These are phyloP conservation scores for Psittacus erithacus DNA, from an alignment of 2,113 vertebrate genomes.

Conservation along the genomic window DNA sequence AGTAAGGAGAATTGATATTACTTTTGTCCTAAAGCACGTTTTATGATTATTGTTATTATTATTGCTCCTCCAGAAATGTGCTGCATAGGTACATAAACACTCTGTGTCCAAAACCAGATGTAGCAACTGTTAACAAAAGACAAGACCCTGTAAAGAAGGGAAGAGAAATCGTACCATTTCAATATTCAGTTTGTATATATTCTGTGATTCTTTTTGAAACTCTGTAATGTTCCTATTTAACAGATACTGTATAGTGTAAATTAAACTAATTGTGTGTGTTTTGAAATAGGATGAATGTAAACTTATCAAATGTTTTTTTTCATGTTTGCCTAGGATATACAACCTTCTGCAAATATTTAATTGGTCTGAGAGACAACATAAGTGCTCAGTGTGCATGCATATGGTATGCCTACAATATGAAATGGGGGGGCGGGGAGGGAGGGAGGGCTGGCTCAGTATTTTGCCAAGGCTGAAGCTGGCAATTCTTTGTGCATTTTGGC, in stretches of 20 bases:
- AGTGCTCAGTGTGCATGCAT: conserved; percentile 43
- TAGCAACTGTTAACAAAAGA: background rate
- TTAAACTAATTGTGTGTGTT: conserved; percentile 75
- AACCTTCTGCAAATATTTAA: conserved; percentile 46
- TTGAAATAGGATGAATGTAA: conserved; percentile 59
- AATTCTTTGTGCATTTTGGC: conserved; percentile 69
- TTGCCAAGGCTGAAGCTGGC: conserved; percentile 45
- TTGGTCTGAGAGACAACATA: conserved; percentile 30
- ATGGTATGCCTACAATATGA: background rate
- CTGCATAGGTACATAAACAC: conserved; percentile 2
- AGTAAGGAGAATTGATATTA: background rate
- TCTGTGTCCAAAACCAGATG: conserved; percentile 28
- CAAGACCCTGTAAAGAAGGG: background rate
- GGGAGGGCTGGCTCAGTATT: background rate
- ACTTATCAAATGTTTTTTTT: background rate
- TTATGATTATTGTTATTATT: background rate
- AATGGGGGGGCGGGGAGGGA: background rate
- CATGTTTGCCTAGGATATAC: conserved; percentile 21
- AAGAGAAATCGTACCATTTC: conserved; percentile 54
- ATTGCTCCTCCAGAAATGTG: background rate
- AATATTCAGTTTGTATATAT: conserved; percentile 63
- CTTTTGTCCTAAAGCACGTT: conserved; percentile 21
- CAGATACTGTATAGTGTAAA: conserved; percentile 80
- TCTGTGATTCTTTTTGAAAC: conserved; percentile 54
- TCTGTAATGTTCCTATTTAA: conserved; percentile 75